Evolutionary conservation across 2,888 invertebrate genomes (phyloP).

Genomic region (Chouioia cunea): DNA sequence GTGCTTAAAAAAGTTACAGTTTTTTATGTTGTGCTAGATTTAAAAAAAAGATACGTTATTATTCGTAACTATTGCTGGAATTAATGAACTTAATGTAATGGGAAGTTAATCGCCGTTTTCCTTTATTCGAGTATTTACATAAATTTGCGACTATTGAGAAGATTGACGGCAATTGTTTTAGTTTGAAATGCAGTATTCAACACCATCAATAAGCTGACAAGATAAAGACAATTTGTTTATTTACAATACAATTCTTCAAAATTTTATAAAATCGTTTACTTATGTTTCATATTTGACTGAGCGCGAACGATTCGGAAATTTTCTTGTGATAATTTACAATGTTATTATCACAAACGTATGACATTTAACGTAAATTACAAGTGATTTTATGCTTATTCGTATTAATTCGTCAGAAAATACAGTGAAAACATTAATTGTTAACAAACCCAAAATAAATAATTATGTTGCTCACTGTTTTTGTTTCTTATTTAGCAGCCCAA

Average conservation of each 20-base stretch:
- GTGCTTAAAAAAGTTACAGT: slow-evolving; percentile 27
- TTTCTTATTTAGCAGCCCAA: too few relatives aligned
- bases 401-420: not conserved
- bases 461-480: too few relatives aligned
- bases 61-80: slow-evolving; percentile 22
- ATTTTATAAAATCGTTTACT: too few relatives aligned
- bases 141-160: slow-evolving; percentile 31
- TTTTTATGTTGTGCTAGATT: slow-evolving; percentile 21
- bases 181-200: slow-evolving; percentile 38
- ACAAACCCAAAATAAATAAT: too few relatives aligned
- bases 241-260: not conserved
- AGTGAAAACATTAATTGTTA: not conserved
- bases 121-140: slow-evolving; percentile 40
- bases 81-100: slow-evolving; percentile 19
- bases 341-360: too few relatives aligned
- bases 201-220: slow-evolving; percentile 34
- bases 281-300: too few relatives aligned
- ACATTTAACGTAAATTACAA: too few relatives aligned
- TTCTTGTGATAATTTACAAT: too few relatives aligned
- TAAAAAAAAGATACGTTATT: slow-evolving; percentile 38
- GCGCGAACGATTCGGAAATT: too few relatives aligned
- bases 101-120: not conserved
- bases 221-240: slow-evolving; percentile 39
- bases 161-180: slow-evolving; percentile 40
- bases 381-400: too few relatives aligned